Evolutionary conservation across 2,797 vertebrate species (phyloP).

Genomic region (Hapalemur alaotrensis): DNA sequence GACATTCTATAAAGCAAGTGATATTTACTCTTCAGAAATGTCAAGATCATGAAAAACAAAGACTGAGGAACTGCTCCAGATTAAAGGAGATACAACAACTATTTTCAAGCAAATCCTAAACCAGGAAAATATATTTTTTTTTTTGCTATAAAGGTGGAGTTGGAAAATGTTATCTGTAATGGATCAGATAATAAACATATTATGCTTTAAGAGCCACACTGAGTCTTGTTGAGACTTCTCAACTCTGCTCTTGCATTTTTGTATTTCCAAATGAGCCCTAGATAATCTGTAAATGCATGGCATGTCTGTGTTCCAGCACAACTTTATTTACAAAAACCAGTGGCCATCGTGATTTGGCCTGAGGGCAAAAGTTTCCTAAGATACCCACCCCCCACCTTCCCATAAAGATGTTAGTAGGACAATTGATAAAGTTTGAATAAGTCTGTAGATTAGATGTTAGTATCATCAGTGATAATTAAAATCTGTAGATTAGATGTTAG

Average conservation of each 20-base stretch:
- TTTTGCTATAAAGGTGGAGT: not conserved
- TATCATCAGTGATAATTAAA: not conserved
- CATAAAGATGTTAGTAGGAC: not conserved
- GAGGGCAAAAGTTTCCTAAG: not conserved
- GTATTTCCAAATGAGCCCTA: not conserved
- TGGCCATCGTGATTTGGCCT: not conserved
- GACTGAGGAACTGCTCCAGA: not conserved
- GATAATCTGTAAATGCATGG: not conserved
- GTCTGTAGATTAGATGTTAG: not conserved
- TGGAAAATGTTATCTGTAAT: not conserved
- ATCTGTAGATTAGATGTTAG: not conserved
- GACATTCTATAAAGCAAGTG: not conserved
- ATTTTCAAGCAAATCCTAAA: not conserved
- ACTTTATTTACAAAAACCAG: not conserved
- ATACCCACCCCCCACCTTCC: too few species aligned
- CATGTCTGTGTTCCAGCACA: not conserved
- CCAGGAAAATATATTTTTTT: not conserved
- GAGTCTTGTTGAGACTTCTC: not conserved
- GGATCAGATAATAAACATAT: not conserved
- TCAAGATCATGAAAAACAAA: not conserved
- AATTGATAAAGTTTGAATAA: not conserved
- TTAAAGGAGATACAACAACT: not conserved
- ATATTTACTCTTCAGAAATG: not conserved
- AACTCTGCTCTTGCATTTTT: not conserved
- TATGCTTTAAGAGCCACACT: not conserved